A percentile compares a stretch with the other conserved stretches of the same genome.
Conservation (phyloP, 1,140 invertebrate species). For the Drosophila miranda region DNA sequence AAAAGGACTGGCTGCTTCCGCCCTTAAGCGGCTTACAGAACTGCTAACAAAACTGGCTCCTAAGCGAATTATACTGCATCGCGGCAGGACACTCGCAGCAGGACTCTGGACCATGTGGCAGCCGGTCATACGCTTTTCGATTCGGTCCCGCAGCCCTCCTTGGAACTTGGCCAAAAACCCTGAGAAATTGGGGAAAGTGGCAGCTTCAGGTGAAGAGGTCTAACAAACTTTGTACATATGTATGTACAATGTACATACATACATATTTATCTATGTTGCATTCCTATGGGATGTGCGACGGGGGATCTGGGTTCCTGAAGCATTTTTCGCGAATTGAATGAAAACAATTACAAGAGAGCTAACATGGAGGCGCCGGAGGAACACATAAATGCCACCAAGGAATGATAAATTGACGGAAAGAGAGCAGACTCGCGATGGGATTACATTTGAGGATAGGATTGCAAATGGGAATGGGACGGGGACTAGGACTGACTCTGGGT, state of each 20-base stretch:
- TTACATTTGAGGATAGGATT: constrained; percentile 30
- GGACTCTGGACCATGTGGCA: constrained; percentile 9
- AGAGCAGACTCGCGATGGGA: constrained; percentile 38
- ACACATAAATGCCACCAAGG: constrained; percentile 43
- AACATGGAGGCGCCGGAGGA: too few species aligned
- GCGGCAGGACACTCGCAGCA: constrained; percentile 21
- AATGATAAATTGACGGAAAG: constrained; percentile 58
- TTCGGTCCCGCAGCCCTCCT: background rate
- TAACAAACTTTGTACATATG: too few species aligned
- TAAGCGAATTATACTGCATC: constrained; percentile 63
- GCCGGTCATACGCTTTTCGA: constrained; percentile 19
- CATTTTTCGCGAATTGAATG: constrained; percentile 54
- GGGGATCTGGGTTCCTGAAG: background rate
- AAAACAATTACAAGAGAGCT: constrained; percentile 50
- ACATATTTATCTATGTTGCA: too few species aligned
- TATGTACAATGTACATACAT: too few species aligned
- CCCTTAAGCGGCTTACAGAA: constrained; percentile 45
- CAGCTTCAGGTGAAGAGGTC: constrained; percentile 29
- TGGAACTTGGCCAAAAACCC: background rate
- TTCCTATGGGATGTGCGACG: constrained; percentile 13
- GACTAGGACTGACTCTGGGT: constrained; percentile 11
- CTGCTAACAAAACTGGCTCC: constrained; percentile 3
- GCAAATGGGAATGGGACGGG: constrained; percentile 13
- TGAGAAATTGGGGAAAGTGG: constrained; percentile 54
- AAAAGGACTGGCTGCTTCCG: too few species aligned